Percentiles rank a stretch among this genome's conserved stretches.
These are phyloP conservation scores for Heliconius cydno DNA, from an alignment of 2,888 invertebrate species.

Conservation along the genomic window DNA sequence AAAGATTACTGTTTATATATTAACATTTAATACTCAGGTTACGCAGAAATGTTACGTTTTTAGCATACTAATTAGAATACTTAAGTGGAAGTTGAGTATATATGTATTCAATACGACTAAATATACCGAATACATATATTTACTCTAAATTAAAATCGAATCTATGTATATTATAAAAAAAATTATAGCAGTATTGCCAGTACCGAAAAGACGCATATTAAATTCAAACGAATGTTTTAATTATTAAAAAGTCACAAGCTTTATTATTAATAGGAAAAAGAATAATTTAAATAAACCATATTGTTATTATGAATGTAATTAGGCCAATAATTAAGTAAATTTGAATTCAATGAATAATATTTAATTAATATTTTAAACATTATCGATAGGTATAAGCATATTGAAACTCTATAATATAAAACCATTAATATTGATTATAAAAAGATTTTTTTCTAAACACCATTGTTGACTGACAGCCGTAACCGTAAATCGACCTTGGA, in stretches of 20 bases:
- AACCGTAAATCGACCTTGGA: conserved; percentile 42
- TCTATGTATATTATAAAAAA: no score
- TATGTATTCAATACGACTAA: no score
- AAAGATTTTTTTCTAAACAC: conserved; percentile 32
- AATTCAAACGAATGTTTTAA: not conserved
- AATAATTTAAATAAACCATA: no score
- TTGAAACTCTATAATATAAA: not conserved
- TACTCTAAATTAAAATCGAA: no score
- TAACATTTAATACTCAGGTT: conserved; percentile 33
- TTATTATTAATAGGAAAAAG: not conserved
- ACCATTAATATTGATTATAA: conserved; percentile 14
- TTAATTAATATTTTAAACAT: no score
- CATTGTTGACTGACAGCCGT: conserved; percentile 43
- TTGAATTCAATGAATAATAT: not conserved
- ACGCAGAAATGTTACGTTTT: conserved; percentile 21
- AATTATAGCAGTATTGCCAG: not conserved
- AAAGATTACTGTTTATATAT: conserved; percentile 32
- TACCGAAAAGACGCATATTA: not conserved
- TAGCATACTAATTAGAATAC: conserved; percentile 31
- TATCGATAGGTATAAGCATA: not conserved
- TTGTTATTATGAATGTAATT: no score
- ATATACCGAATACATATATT: no score
- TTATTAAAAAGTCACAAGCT: not conserved
- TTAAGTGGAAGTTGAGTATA: not conserved
- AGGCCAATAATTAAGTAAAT: not conserved